These are phyloP conservation scores for Ceratina calcarata DNA, from an alignment of 1,140 invertebrate species.

Conservation along the genomic window DNA sequence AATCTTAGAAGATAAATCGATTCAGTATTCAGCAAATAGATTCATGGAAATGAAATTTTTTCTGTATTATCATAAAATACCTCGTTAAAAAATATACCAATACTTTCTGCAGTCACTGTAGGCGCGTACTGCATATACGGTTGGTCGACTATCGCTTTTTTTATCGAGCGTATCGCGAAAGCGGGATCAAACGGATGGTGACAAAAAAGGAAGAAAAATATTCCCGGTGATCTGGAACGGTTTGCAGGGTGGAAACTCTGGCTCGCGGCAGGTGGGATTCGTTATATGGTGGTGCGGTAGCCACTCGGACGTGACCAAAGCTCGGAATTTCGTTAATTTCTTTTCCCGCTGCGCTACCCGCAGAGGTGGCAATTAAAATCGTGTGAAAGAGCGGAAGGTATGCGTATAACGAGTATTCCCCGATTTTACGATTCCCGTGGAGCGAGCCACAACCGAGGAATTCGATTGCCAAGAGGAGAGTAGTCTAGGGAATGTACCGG, in stretches of 20 bases:
- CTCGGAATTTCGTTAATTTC: conserved; percentile 50
- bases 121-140: background rate
- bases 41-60: no score
- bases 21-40: no score
- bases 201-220: conserved; percentile 61
- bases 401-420: conserved; percentile 49
- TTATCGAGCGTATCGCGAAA: conserved; percentile 39
- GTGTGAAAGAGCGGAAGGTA: conserved; percentile 42
- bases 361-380: conserved; percentile 52
- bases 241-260: conserved; percentile 2
- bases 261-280: conserved; percentile 27
- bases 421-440: conserved; percentile 44
- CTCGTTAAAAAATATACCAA: no score
- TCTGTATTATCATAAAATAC: no score
- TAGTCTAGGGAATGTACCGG: background rate
- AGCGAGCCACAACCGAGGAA: background rate
- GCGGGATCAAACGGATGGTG: conserved; percentile 67
- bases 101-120: no score
- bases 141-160: conserved; percentile 18
- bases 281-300: conserved; percentile 19
- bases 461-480: conserved; percentile 20
- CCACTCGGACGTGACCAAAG: conserved; percentile 44
- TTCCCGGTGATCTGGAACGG: conserved; percentile 2
- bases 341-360: conserved; percentile 33
- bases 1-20: no score